phyloP scores from a whole-genome alignment of 2,797 vertebrate species.

The Phrynocephalus vlangalii region DNA sequence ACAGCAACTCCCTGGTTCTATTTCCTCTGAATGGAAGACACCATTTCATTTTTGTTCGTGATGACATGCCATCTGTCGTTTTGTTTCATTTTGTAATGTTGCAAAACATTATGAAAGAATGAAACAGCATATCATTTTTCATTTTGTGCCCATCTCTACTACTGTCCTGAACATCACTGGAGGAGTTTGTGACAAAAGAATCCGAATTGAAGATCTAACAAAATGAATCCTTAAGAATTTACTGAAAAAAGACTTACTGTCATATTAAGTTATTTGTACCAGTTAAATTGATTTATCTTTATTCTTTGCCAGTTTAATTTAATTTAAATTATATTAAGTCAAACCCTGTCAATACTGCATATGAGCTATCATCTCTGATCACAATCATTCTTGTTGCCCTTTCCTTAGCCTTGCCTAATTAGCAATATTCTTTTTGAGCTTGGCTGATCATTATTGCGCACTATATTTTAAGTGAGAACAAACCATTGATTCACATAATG shows the following conservation, averaged over 20 bases:
- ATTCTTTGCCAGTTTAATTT: background rate
- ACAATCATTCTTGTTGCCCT: conserved; percentile 25
- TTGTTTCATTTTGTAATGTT: too few species aligned
- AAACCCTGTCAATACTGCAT: too few species aligned
- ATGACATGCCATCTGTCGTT: too few species aligned
- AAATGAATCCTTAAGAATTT: background rate
- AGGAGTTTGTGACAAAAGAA: background rate
- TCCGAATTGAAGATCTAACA: background rate
- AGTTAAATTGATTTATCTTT: background rate
- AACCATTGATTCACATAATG: conserved; percentile 38
- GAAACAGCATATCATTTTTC: too few species aligned
- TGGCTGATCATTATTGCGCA: conserved; percentile 26
- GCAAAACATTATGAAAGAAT: too few species aligned
- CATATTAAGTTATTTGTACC: too few species aligned
- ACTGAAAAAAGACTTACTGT: too few species aligned
- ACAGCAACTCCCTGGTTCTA: too few species aligned
- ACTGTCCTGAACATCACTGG: too few species aligned
- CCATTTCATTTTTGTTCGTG: too few species aligned
- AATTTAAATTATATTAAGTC: background rate
- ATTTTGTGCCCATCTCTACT: too few species aligned
- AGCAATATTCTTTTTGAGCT: conserved; percentile 39
- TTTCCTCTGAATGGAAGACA: too few species aligned
- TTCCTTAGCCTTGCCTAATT: conserved; percentile 29
- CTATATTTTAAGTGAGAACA: conserved; percentile 33
- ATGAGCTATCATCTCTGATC: background rate